phyloP scores from a whole-genome alignment of 2,888 invertebrate species.

The Agriopis aurantiaria region DNA sequence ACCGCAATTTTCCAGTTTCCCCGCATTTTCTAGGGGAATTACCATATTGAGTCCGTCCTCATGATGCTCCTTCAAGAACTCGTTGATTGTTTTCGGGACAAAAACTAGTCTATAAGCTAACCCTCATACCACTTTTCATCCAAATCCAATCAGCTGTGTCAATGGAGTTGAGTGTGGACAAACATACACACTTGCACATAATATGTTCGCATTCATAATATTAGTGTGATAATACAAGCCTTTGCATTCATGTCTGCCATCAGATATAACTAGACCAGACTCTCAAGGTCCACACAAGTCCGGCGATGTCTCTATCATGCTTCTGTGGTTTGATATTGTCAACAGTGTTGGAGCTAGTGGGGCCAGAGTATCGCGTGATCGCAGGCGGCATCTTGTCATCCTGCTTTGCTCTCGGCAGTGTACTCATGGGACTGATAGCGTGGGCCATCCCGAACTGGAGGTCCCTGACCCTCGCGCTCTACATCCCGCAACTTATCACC shows the following conservation, averaged over 20 bases:
- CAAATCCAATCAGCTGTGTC: too few relatives aligned
- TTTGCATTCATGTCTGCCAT: background rate
- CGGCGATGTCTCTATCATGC: background rate
- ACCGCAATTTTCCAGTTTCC: too few relatives aligned
- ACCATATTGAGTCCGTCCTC: too few relatives aligned
- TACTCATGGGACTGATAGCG: constrained; percentile 88
- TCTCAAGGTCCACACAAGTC: background rate
- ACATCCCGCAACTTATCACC: constrained; percentile 89
- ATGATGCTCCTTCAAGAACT: too few relatives aligned
- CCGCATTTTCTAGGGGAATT: too few relatives aligned
- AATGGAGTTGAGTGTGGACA: too few relatives aligned
- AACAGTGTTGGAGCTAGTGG: constrained; percentile 91
- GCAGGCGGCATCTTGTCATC: constrained; percentile 89
- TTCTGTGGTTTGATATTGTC: background rate
- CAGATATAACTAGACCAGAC: background rate
- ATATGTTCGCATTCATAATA: too few relatives aligned
- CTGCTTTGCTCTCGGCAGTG: constrained; percentile 90
- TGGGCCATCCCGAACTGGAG: constrained; percentile 91
- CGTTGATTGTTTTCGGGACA: too few relatives aligned
- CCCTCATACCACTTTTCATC: too few relatives aligned
- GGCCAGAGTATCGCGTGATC: constrained; percentile 89
- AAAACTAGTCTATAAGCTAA: too few relatives aligned
- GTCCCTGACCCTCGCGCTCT: constrained; percentile 88
- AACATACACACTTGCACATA: too few relatives aligned
- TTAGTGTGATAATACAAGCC: background rate